Evolutionary conservation across 2,888 invertebrate species (phyloP).

Genomic region (Philaethria dido): DNA sequence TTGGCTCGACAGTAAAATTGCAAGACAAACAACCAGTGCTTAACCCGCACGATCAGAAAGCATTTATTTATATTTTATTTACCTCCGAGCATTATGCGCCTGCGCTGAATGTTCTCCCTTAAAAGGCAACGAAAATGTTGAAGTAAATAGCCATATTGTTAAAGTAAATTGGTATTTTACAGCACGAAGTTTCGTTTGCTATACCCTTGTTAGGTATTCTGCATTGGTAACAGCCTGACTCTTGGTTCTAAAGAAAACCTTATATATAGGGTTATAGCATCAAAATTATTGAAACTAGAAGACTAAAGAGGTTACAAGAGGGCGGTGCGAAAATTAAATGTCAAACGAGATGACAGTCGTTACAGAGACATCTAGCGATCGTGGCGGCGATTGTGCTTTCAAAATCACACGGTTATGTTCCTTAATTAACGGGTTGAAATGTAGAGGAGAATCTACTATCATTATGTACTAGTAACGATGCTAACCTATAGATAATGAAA

Average conservation of each 20-base stretch:
- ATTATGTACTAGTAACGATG: slow-evolving; percentile 6
- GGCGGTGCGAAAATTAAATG: slow-evolving; percentile 63
- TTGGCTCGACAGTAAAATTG: slow-evolving; percentile 61
- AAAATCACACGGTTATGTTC: slow-evolving; percentile 34
- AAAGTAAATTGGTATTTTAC: slow-evolving; percentile 80
- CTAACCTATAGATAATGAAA: slow-evolving; percentile 1
- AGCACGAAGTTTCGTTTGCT: slow-evolving; percentile 71
- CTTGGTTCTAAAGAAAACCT: slow-evolving; percentile 33
- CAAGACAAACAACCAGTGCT: slow-evolving; percentile 57
- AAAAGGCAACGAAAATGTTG: slow-evolving; percentile 71
- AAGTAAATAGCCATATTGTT: slow-evolving; percentile 79
- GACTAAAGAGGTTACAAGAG: slow-evolving; percentile 40
- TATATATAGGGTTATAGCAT: slow-evolving; percentile 31
- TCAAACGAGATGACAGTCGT: slow-evolving; percentile 67
- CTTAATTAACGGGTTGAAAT: slow-evolving; percentile 25
- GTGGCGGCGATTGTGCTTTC: slow-evolving; percentile 38
- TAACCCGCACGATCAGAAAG: slow-evolving; percentile 48
- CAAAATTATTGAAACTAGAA: slow-evolving; percentile 25
- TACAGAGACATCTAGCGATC: slow-evolving; percentile 64
- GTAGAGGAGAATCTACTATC: not conserved
- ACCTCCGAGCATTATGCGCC: slow-evolving; percentile 61
- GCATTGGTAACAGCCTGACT: slow-evolving; percentile 38
- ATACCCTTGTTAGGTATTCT: slow-evolving; percentile 61
- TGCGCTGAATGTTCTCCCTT: slow-evolving; percentile 71
- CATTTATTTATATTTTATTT: slow-evolving; percentile 62